These are phyloP conservation scores for Petrocephalus zakoni DNA, from an alignment of 2,113 vertebrate species.

Conservation along the genomic window DNA sequence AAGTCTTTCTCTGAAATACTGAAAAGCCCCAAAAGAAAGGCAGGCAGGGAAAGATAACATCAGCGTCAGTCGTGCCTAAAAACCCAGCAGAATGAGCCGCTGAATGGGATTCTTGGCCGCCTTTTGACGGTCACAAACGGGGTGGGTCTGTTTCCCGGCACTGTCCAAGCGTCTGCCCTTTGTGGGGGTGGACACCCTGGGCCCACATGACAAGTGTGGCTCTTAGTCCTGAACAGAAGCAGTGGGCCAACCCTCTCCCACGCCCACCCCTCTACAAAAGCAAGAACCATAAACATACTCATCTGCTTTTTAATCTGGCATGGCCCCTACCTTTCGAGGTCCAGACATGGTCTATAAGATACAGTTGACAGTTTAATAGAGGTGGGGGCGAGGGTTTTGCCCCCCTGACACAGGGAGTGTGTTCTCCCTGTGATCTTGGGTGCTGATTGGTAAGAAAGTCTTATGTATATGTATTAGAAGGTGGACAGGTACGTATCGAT, in stretches of 20 bases:
- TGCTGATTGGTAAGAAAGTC: slow-evolving; percentile 64
- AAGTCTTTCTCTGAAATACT: background rate
- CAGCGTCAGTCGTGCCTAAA: background rate
- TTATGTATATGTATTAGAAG: slow-evolving; percentile 66
- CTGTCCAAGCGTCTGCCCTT: background rate
- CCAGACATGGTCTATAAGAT: background rate
- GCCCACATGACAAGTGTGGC: background rate
- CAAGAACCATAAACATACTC: background rate
- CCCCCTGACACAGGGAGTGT: background rate
- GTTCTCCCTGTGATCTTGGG: background rate
- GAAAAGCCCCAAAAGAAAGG: background rate
- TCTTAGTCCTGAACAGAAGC: background rate
- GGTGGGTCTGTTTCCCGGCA: background rate
- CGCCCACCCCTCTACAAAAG: background rate
- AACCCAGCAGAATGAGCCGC: background rate
- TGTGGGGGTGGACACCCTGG: background rate
- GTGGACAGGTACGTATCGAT: slow-evolving; percentile 68
- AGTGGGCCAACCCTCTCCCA: background rate
- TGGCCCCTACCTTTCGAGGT: background rate
- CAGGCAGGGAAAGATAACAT: background rate
- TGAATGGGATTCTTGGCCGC: slow-evolving; percentile 6
- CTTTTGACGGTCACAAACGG: background rate
- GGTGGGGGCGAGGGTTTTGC: slow-evolving; percentile 8
- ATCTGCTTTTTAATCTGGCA: background rate
- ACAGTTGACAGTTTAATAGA: background rate